A percentile compares a stretch with the other conserved stretches of the same genome.
Conservation (phyloP, 2,113 vertebrate species). For the Semnornis frantzii region DNA sequence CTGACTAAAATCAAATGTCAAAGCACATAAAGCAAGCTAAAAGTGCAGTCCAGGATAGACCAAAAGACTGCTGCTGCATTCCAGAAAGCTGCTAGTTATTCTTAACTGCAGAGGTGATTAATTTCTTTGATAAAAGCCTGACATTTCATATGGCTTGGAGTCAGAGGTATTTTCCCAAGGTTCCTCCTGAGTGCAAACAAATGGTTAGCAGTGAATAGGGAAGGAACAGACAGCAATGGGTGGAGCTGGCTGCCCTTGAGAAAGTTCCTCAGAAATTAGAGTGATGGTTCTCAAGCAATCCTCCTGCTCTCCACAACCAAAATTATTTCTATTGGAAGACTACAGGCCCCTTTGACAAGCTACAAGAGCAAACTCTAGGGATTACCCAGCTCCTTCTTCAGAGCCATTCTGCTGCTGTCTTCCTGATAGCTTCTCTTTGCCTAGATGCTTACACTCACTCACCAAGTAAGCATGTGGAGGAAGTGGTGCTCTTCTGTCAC, state of each 20-base stretch:
- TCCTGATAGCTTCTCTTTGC: background rate
- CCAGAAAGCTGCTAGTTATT: background rate
- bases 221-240: background rate
- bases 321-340: background rate
- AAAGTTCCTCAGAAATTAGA: background rate
- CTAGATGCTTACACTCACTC: background rate
- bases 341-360: background rate
- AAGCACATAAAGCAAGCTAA: background rate
- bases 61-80: background rate
- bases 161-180: background rate
- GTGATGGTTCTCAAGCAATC: background rate
- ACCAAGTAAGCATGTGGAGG: rapidly evolving
- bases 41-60: background rate
- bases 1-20: slow-evolving; percentile 37
- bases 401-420: background rate
- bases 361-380: background rate
- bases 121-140: slow-evolving; percentile 5
- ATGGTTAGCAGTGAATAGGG: background rate
- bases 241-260: background rate
- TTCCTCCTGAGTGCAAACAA: background rate
- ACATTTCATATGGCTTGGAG: background rate
- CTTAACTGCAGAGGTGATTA: background rate
- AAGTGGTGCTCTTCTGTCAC: background rate
- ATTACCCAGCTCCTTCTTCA: background rate
- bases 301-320: background rate